phyloP scores from a whole-genome alignment of 1,140 invertebrate genomes.

The Drosophila dunni region DNA sequence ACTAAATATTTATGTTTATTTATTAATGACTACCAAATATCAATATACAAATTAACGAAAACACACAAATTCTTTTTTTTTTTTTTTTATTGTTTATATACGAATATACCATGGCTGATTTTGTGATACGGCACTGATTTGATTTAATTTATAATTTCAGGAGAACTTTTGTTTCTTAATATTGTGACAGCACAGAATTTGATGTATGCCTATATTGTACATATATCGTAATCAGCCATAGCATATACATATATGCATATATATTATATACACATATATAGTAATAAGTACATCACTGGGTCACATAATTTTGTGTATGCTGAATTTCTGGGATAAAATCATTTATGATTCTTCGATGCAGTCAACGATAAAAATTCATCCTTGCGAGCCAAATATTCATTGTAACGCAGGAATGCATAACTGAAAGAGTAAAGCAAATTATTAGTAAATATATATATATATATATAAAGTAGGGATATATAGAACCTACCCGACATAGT shows the following conservation, averaged over 20 bases:
- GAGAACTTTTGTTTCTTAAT: conserved; percentile 11
- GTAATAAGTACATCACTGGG: conserved; percentile 49
- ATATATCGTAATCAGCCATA: conserved; percentile 57
- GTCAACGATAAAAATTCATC: conserved; percentile 75
- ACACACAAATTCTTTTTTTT: conserved; percentile 66
- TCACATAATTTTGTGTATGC: conserved; percentile 37
- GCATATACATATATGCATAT: conserved; percentile 56
- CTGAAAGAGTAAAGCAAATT: conserved; percentile 83
- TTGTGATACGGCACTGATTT: conserved; percentile 56
- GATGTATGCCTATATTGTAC: conserved; percentile 36
- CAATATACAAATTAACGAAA: conserved; percentile 80
- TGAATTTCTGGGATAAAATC: conserved; percentile 50
- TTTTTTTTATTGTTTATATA: conserved; percentile 54
- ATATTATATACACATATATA: conserved; percentile 29
- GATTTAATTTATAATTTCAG: conserved; percentile 15
- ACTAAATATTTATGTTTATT: conserved; percentile 66
- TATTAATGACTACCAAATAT: conserved; percentile 79
- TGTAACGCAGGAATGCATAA: conserved; percentile 88
- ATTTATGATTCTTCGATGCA: conserved; percentile 69
- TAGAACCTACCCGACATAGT: conserved; percentile 93
- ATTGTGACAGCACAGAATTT: conserved; percentile 57
- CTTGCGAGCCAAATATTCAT: conserved; percentile 88
- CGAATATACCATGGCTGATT: conserved; percentile 71
- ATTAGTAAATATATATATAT: conserved; percentile 9
- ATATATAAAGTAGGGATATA: conserved; percentile 9